phyloP scores from a whole-genome alignment of 2,113 vertebrate species.

The Apistogramma diplotaenia region DNA sequence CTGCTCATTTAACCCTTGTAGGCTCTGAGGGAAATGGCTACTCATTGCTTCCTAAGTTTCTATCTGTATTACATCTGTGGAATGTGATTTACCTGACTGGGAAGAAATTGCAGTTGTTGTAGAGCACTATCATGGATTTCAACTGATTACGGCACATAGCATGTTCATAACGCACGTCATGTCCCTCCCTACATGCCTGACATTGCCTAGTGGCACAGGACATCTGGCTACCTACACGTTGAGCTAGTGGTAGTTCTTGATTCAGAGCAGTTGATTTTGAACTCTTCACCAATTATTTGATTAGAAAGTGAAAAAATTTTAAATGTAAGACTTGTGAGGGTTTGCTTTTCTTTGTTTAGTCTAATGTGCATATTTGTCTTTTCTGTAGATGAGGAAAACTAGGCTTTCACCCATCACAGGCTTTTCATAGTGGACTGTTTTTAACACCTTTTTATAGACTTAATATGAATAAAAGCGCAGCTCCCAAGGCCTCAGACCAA shows the following conservation, averaged over 20 bases:
- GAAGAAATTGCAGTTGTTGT: background rate
- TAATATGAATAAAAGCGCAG: background rate
- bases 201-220: background rate
- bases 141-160: background rate
- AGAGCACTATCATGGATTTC: background rate
- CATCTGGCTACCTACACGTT: accelerated
- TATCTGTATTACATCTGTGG: background rate
- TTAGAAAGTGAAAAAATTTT: background rate
- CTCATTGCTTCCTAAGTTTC: background rate
- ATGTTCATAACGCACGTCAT: too few relatives aligned
- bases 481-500: background rate
- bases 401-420: background rate
- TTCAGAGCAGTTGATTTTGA: background rate
- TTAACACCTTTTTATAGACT: background rate
- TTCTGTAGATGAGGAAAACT: background rate
- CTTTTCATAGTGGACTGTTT: background rate
- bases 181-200: background rate
- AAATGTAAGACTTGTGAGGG: background rate
- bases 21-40: background rate
- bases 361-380: background rate
- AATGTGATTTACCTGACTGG: background rate
- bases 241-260: too few relatives aligned
- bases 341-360: background rate
- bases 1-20: background rate
- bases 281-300: background rate